Conservation (phyloP, 2,888 invertebrate species). For the Linnaemya tessellans region DNA sequence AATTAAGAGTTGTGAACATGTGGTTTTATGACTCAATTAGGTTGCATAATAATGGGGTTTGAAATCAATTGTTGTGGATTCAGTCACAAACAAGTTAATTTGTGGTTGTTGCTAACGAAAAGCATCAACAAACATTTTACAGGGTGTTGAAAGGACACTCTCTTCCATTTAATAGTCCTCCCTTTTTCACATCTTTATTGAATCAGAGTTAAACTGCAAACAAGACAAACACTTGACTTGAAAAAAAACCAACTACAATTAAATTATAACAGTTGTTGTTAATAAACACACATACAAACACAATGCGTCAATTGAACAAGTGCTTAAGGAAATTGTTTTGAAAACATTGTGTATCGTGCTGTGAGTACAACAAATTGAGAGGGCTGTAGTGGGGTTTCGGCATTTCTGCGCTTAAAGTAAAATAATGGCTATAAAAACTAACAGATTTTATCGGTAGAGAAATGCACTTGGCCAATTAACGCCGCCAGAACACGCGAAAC, state of each 20-base stretch:
- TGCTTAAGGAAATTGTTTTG: constrained; percentile 34
- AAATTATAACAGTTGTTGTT: constrained; percentile 70
- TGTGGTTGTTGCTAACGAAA: constrained; percentile 71
- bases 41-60: constrained; percentile 80
- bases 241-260: constrained; percentile 46
- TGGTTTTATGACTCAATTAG: constrained; percentile 83
- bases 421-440: neutral
- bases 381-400: neutral
- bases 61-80: constrained; percentile 69
- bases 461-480: neutral
- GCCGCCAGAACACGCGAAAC: too few species aligned
- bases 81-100: constrained; percentile 77
- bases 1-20: constrained; percentile 80
- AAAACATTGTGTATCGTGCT: constrained; percentile 13
- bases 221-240: constrained; percentile 59
- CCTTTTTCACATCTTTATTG: constrained; percentile 12
- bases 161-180: constrained; percentile 1
- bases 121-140: constrained; percentile 10
- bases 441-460: constrained; percentile 30
- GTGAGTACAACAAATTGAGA: neutral
- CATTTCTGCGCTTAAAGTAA: neutral
- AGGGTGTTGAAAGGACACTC: constrained; percentile 14
- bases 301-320: neutral
- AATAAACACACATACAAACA: constrained; percentile 13
- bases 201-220: constrained; percentile 31